phyloP scores from a whole-genome alignment of 2,113 vertebrate species.

The Ardeotis arabs region DNA sequence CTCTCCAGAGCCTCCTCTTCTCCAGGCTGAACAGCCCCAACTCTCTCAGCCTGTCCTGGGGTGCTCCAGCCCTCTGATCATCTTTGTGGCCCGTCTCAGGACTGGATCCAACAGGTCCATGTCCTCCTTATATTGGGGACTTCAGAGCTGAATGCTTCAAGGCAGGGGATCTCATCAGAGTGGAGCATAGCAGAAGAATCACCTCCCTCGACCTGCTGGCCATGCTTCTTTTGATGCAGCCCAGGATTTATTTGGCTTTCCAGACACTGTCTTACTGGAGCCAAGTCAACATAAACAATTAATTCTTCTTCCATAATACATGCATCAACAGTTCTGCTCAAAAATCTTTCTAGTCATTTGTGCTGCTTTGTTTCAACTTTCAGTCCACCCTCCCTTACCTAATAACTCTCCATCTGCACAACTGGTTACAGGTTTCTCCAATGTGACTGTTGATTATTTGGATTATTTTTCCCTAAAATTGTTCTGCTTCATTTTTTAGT shows the following conservation, averaged over 20 bases:
- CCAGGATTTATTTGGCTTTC: background rate
- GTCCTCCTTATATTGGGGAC: no score
- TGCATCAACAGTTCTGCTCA: background rate
- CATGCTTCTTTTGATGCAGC: no score
- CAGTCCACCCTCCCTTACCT: background rate
- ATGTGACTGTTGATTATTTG: background rate
- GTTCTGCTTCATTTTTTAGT: background rate
- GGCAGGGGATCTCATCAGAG: no score
- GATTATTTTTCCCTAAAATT: background rate
- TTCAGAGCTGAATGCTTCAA: no score
- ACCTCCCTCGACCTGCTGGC: no score
- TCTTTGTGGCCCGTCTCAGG: no score
- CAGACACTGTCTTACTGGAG: background rate
- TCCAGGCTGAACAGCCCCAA: no score
- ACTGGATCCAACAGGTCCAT: no score
- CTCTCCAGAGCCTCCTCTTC: no score
- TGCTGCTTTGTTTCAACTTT: background rate
- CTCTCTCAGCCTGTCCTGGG: no score
- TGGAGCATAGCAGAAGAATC: no score
- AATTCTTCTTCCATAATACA: background rate
- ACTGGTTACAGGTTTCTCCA: background rate
- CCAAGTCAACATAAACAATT: background rate
- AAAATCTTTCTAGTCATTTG: background rate
- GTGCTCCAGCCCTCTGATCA: no score
- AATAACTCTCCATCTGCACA: background rate